Evolutionary conservation across 2,888 invertebrate species (phyloP), one percentile per base, ranked within the genome.

Genomic region (Herminia tarsipennalis): DNA sequence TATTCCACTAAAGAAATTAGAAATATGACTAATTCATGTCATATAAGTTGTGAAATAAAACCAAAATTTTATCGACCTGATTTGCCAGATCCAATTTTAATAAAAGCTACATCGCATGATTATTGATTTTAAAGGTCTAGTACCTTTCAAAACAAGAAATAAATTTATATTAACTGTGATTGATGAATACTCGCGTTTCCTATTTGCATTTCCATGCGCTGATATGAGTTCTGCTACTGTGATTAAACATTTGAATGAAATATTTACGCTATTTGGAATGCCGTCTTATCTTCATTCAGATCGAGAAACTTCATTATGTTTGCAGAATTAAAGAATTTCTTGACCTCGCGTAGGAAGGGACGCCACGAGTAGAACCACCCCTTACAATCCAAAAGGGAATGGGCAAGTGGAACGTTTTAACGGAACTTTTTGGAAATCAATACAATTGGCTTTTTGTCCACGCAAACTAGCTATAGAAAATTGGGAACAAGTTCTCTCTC

Each of bases 61-160:
- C 29, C 29, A 8, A 3, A 14, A n/a, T 29, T 29, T 8, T 6
- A n/a, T n/a, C n/a, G n/a, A n/a, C n/a, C n/a, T n/a, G n/a, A n/a
- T n/a, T n/a, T n/a, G n/a, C n/a, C n/a, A 5, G 14, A 14, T 6
- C 3, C 6, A 29, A 16, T 5, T 12, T 10, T 27, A 27, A 27
- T 27, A 5, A 21, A 37, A 22, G 24, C 37, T 24, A 27, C 8
- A 5, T 2, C 27, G 3, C 27, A 10, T 29, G 6, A 14, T 2
- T 8, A 29, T 29, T 5, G 29, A 29, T 29, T 29, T 29, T 29
- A 29, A 21, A 12, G 37, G 29, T 3, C 34, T 12, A 29, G 13
- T 30, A 12, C 27, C 20, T 2, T 1, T 2, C 8, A 2, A 8
- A 5, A 8, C 18, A 3, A 2, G 3, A 2, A 29, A 29, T 16